These are phyloP conservation scores for Apodemia duryi DNA, from an alignment of 2,888 invertebrate species.

Conservation along the genomic window DNA sequence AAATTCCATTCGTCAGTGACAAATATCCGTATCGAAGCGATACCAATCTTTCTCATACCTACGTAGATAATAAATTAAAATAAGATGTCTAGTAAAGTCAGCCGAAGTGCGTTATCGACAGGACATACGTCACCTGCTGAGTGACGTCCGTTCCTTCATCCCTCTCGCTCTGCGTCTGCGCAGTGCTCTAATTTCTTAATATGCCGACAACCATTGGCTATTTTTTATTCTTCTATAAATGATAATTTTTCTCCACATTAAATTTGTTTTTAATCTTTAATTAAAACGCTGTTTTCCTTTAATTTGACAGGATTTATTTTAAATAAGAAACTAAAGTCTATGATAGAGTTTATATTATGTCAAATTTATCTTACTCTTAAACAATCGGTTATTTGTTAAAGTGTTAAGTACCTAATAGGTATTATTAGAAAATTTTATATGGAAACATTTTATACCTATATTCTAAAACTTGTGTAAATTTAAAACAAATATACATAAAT, in stretches of 20 bases:
- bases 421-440: too few relatives aligned
- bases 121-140: slow-evolving; percentile 58
- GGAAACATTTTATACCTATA: too few relatives aligned
- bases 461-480: too few relatives aligned
- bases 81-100: slow-evolving; percentile 35
- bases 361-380: too few relatives aligned
- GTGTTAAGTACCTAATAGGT: too few relatives aligned
- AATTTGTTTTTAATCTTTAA: neutral
- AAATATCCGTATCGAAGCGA: slow-evolving; percentile 29
- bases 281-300: neutral
- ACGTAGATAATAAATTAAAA: slow-evolving; percentile 39
- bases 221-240: neutral
- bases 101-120: slow-evolving; percentile 45
- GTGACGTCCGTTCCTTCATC: slow-evolving; percentile 52
- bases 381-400: too few relatives aligned
- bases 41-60: slow-evolving; percentile 32
- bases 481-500: too few relatives aligned
- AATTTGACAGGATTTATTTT: neutral
- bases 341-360: too few relatives aligned
- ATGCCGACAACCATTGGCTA: slow-evolving; percentile 17
- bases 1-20: slow-evolving; percentile 25
- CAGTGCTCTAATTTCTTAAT: slow-evolving; percentile 19
- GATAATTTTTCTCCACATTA: neutral
- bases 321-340: neutral
- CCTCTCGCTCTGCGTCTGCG: slow-evolving; percentile 23